Evolutionary conservation across 2,113 vertebrate species (phyloP).

Genomic region (Eidolon helvum): DNA sequence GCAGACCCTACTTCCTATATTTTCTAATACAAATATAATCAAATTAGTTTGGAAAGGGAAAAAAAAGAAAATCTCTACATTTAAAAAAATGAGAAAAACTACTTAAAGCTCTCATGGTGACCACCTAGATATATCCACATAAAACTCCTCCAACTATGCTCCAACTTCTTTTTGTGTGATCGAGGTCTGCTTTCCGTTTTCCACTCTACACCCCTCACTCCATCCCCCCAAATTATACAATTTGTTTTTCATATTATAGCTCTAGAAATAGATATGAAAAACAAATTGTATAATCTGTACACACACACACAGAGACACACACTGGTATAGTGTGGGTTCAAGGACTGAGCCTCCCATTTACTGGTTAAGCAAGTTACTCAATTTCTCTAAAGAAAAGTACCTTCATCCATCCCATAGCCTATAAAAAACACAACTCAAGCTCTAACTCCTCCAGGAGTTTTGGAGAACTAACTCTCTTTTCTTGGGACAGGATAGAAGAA

Average conservation of each 20-base stretch:
- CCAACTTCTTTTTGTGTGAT: not conserved
- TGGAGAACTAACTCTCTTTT: not conserved
- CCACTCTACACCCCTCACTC: fast-evolving
- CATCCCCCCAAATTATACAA: too few species aligned
- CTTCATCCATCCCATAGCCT: not conserved
- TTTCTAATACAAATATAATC: conserved; percentile 33
- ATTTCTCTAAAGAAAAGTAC: not conserved
- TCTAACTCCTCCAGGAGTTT: not conserved
- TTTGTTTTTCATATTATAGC: too few species aligned
- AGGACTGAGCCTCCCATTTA: not conserved
- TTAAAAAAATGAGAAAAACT: conserved; percentile 14
- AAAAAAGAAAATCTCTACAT: not conserved
- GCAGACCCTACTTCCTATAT: not conserved
- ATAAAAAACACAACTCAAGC: not conserved
- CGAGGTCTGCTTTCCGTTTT: not conserved
- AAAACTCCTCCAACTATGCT: not conserved
- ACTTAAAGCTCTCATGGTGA: not conserved
- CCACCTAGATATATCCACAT: not conserved
- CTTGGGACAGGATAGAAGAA: not conserved
- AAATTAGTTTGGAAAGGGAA: not conserved
- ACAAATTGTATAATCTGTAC: too few species aligned
- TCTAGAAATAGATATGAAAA: too few species aligned
- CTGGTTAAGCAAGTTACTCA: not conserved
- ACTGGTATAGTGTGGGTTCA: not conserved
- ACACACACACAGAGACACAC: too few species aligned